Percentiles rank a stretch among this genome's conserved stretches.
Conservation (phyloP, 2,797 vertebrate species). For the Chelmon rostratus region DNA sequence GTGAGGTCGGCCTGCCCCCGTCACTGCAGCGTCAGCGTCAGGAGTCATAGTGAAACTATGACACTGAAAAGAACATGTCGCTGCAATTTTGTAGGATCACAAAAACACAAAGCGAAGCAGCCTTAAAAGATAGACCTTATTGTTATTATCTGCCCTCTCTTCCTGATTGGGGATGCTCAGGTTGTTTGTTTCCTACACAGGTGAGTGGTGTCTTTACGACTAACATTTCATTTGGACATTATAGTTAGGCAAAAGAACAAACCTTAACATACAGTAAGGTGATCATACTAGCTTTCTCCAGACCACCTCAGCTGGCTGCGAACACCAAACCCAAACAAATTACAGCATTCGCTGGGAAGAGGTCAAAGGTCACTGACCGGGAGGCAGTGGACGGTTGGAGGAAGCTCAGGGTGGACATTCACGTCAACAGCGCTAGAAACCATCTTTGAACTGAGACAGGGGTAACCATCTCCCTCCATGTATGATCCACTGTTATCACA, state of each 20-base stretch:
- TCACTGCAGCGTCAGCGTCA: background rate
- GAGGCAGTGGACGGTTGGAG: background rate
- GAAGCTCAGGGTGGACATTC: background rate
- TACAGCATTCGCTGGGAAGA: background rate
- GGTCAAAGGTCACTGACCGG: background rate
- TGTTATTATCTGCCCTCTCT: background rate
- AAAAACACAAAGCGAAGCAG: background rate
- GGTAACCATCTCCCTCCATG: background rate
- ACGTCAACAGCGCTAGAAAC: background rate
- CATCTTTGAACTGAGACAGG: background rate
- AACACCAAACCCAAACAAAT: too few species aligned
- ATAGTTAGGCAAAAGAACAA: background rate
- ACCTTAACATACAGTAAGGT: background rate
- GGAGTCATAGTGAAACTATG: too few species aligned
- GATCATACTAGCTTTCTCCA: background rate
- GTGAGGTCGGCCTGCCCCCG: background rate
- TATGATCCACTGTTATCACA: background rate
- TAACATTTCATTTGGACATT: too few species aligned
- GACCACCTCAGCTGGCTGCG: too few species aligned
- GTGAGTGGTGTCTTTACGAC: background rate
- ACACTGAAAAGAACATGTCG: background rate
- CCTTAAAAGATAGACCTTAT: too few species aligned
- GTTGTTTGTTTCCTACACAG: background rate
- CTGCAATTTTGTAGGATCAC: background rate
- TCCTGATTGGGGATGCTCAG: background rate